These are phyloP conservation scores for Coryphaenoides rupestris DNA, from an alignment of 2,113 vertebrate genomes.

Conservation along the genomic window DNA sequence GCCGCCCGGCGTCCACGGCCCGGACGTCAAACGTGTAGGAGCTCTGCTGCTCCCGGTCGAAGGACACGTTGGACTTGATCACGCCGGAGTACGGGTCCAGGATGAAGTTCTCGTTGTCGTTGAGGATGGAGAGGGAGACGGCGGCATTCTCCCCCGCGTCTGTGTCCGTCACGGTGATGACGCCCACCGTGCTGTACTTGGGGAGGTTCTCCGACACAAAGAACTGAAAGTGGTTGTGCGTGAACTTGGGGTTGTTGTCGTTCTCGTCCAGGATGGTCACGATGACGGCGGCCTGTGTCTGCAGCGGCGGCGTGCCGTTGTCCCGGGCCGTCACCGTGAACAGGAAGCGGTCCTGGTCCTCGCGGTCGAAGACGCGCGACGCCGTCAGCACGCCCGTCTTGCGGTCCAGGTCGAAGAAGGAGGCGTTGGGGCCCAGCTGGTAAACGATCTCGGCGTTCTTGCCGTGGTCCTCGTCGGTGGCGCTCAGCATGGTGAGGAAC, in stretches of 20 bases:
- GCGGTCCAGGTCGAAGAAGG: constrained; percentile 96
- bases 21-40: constrained; percentile 97
- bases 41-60: constrained; percentile 95
- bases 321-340: constrained; percentile 96
- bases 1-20: constrained; percentile 91
- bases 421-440: constrained; percentile 96
- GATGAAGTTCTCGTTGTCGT: constrained; percentile 97
- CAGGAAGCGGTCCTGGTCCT: constrained; percentile 96
- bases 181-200: constrained; percentile 96
- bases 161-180: constrained; percentile 95
- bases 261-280: constrained; percentile 97
- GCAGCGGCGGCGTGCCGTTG: constrained; percentile 94
- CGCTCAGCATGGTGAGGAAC: constrained; percentile 94
- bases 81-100: constrained; percentile 93
- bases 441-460: constrained; percentile 98
- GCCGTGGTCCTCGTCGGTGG: constrained; percentile 97
- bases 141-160: constrained; percentile 95
- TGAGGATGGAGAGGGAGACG: constrained; percentile 92
- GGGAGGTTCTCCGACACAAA: constrained; percentile 98
- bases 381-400: constrained; percentile 97
- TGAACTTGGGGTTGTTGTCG: constrained; percentile 98
- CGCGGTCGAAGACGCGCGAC: constrained; percentile 94
- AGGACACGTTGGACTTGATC: constrained; percentile 98
- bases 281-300: constrained; percentile 94
- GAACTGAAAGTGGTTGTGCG: constrained; percentile 98